Base-by-base conservation (phyloP, 2,797 vertebrate species). In the Acanthis flammea region DNA sequence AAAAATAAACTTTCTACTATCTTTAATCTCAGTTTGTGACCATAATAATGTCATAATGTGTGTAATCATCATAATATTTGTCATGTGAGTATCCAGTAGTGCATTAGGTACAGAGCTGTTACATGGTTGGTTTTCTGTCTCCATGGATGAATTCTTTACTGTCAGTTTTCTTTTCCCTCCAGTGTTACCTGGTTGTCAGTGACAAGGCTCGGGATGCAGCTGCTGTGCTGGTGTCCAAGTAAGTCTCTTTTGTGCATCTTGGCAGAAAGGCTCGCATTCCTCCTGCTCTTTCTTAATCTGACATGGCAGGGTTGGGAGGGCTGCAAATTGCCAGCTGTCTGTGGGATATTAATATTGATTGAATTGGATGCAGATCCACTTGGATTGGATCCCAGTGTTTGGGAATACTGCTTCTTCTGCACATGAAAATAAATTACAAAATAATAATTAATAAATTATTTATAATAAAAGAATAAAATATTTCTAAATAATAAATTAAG, bases 211-310 rank as follows among this genome's bases (percentile, higher is more conserved):
- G 99, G 67, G 98, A 99, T 84, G 99, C 99, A 51, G 99, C 99
- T 89, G 98, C 99, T 21, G 98, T 99, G 12, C 98, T 99, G 14
- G 97, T 99, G 72, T 99, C 99, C 96, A 99, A 98, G 99, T 99
- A 98, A 99, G 99, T 98, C 39, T 61, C 54, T 88, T 44, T 53
- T 81, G 39, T 94, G 62, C 68, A 79, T 79, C 54, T 45, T 67
- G 60, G 21, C 55, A 86, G 79, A 76, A 82, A 60, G 14, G 14
- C 18, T 86, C n/a, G 33, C 14, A 0, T 54, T 79, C 80, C 45
- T 85, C 8, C 45, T 89, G 63, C 50, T 35, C 3, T 21, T 57
- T 68, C 63, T 63, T 7, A 27, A 19, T 31, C 44, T 89, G 45
- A 15, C 25, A 2, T 14, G 48, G 7, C 11, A 33, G 39, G 0